Percentiles rank a stretch among this genome's conserved stretches.
phyloP scores from a whole-genome alignment of 2,888 invertebrate species.

The Pollenia angustigena region DNA sequence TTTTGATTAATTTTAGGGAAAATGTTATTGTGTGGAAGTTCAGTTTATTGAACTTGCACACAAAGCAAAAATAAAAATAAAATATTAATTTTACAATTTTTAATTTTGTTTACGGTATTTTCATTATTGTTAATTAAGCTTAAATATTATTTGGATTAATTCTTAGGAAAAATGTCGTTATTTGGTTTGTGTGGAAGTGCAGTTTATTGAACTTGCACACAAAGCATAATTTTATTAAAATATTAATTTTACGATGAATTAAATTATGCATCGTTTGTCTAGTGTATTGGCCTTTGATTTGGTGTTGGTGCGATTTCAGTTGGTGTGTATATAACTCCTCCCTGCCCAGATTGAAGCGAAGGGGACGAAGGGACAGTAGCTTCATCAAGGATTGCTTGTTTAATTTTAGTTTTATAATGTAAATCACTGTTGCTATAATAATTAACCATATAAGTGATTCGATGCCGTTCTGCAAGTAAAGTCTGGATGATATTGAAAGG shows the following conservation, averaged over 20 bases:
- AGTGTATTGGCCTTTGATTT: no score
- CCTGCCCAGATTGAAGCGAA: constrained; percentile 42
- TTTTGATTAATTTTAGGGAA: not conserved
- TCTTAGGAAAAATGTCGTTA: constrained; percentile 5
- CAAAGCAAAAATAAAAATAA: not conserved
- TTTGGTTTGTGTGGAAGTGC: not conserved
- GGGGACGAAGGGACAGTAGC: constrained; percentile 24
- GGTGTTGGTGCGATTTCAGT: not conserved
- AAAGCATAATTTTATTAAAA: constrained; percentile 5
- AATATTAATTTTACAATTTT: constrained; percentile 7
- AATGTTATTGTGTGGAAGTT: not conserved
- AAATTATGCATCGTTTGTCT: not conserved
- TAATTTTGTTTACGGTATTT: no score
- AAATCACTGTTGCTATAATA: constrained; percentile 6
- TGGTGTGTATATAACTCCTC: constrained; percentile 50
- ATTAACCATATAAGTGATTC: constrained; percentile 39
- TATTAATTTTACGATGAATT: constrained; percentile 2
- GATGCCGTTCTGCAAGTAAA: not conserved
- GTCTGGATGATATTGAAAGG: constrained; percentile 32
- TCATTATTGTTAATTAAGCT: not conserved
- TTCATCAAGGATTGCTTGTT: constrained; percentile 13
- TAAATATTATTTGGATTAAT: constrained; percentile 1
- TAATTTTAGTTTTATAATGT: constrained; percentile 1
- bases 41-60: no score
- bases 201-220: no score